Conservation (phyloP, 1,140 invertebrate species). For the Bombus cullumanus region DNA sequence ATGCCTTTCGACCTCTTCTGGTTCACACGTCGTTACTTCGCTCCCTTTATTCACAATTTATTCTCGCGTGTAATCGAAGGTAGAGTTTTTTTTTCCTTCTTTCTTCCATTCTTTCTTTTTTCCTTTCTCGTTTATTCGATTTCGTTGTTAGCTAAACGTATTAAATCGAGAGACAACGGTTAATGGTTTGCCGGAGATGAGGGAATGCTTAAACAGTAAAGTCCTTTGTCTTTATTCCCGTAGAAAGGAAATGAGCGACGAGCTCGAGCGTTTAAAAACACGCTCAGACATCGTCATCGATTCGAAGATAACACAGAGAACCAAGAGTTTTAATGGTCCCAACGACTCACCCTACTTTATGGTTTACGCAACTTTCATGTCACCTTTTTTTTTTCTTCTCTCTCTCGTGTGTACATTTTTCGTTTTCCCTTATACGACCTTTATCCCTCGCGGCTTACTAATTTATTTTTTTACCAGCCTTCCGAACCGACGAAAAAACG, state of each 20-base stretch:
- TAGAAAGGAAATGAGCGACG: slow-evolving; percentile 11
- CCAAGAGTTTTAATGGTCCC: slow-evolving; percentile 2
- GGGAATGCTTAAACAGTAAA: background rate
- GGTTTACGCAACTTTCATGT: background rate
- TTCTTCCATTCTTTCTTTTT: background rate
- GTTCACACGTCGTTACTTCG: slow-evolving; percentile 37
- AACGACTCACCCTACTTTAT: background rate
- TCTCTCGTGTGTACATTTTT: background rate
- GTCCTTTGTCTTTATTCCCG: background rate
- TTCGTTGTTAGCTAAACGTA: slow-evolving; percentile 12
- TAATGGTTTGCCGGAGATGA: slow-evolving; percentile 4
- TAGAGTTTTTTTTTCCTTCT: background rate
- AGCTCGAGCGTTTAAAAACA: background rate
- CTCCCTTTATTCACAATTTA: slow-evolving; percentile 30
- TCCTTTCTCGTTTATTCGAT: background rate
- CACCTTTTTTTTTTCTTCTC: background rate
- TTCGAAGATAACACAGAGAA: slow-evolving; percentile 28
- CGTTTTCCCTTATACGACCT: background rate
- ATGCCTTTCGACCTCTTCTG: slow-evolving; percentile 28
- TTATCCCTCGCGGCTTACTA: background rate
- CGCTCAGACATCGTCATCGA: background rate
- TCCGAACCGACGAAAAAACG: background rate
- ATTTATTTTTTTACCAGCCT: background rate
- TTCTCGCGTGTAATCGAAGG: slow-evolving; percentile 4
- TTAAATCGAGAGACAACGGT: background rate